Base-by-base conservation (phyloP, 2,888 invertebrate genomes). In the Desoria tigrina region DNA sequence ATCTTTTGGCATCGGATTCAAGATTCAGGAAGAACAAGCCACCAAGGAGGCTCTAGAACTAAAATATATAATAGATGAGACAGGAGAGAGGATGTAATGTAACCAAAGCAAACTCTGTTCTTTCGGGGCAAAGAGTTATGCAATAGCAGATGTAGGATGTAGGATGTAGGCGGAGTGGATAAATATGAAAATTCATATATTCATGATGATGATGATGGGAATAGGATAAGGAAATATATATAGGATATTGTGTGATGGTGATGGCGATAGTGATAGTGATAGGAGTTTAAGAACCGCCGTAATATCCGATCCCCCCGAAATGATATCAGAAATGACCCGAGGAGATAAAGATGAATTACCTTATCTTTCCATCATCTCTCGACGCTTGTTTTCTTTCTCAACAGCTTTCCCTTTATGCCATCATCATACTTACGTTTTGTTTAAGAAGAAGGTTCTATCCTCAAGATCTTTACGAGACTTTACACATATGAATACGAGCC, bases 341-440 rank as follows among this genome's bases (percentile, higher is more conserved):
- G 69, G 72, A 68, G 67, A 72, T 72, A 72, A 72, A 69, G 67
- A 72, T 72, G 72, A 72, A 72, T 72, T 69, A 67, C 69, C 63
- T 70, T 63, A 59, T 65, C 63, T 55, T 32, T 11, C n/a, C 14
- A 4, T 27, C 42, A 7, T 49, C 49, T 11, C 21, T 18, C 55
- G 18, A 3, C 21, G 21, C 21, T 57, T n/a, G 26, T 42, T 28
- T 23, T 57, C 18, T 45, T 26, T 49, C 27, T 42, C 53, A 7
- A 53, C 53, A 26, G 16, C 21, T 16, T 24, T 23, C 26, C 4
- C 18, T 45, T 59, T 59, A 32, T 59, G n/a, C 16, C 49, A 39
- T 45, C 45, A 26, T 59, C 50, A 16, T 45, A 7, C 23, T 23
- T 37, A 39, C 16, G 39, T 39, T 39, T 9, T 39, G 39, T 11